Conservation (phyloP, 2,113 vertebrate species). For the Protobothrops mucrosquamatus region DNA sequence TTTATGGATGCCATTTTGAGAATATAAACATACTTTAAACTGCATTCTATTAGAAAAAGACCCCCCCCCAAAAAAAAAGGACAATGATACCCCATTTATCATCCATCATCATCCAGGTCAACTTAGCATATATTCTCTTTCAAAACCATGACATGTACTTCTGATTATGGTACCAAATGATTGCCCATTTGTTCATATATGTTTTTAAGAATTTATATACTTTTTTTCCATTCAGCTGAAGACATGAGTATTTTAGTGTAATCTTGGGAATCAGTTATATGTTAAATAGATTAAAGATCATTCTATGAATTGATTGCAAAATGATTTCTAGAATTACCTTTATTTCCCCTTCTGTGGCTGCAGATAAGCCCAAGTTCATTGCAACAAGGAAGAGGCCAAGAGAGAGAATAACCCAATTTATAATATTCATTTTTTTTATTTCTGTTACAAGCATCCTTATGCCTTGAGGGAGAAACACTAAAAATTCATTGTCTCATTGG, state of each 20-base stretch:
- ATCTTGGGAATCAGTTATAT: neutral
- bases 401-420: neutral
- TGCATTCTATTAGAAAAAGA: neutral
- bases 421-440: neutral
- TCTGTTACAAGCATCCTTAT: neutral
- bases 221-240: neutral
- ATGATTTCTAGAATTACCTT: neutral
- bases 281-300: neutral
- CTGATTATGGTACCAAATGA: neutral
- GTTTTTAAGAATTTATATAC: neutral
- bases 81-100: neutral
- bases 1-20: neutral
- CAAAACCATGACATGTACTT: neutral
- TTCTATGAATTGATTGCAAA: neutral
- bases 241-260: neutral
- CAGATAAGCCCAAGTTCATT: neutral
- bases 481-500: accelerated
- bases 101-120: neutral
- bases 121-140: neutral
- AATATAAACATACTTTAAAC: neutral
- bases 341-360: neutral
- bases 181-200: neutral
- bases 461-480: neutral
- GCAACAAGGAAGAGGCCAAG: too few species aligned
- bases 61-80: neutral